A percentile compares a stretch with the other conserved stretches of the same genome.
phyloP scores from a whole-genome alignment of 2,797 vertebrate genomes.

The Cichlasoma orientale region DNA sequence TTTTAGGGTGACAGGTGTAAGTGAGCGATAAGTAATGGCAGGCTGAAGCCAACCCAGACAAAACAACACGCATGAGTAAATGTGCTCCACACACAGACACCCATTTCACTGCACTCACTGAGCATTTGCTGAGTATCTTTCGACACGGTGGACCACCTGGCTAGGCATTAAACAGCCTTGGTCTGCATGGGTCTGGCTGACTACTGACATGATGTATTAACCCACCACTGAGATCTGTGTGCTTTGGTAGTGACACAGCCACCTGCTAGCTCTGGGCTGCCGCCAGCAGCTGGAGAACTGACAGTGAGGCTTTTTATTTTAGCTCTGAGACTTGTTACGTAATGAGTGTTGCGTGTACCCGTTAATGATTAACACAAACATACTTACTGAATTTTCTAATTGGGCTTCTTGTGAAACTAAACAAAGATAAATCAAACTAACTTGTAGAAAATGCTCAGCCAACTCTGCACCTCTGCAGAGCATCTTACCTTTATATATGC shows the following conservation, averaged over 20 bases:
- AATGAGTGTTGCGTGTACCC: slow-evolving; percentile 13
- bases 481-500: neutral
- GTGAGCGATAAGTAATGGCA: slow-evolving; percentile 14
- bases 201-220: slow-evolving; percentile 57
- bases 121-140: neutral
- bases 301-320: slow-evolving; percentile 44
- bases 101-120: slow-evolving; percentile 9
- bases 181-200: slow-evolving; percentile 42
- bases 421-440: neutral
- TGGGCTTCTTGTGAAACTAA: neutral
- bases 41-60: slow-evolving; percentile 20
- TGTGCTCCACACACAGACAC: slow-evolving; percentile 21
- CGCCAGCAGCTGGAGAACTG: slow-evolving; percentile 26
- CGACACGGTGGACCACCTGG: slow-evolving; percentile 48
- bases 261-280: slow-evolving; percentile 7
- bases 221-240: slow-evolving; percentile 28
- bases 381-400: neutral
- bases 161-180: slow-evolving; percentile 16
- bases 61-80: slow-evolving; percentile 40
- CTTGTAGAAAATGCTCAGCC: neutral
- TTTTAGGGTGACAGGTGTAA: slow-evolving; percentile 43
- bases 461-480: neutral
- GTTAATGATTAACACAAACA: slow-evolving; percentile 38
- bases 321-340: slow-evolving; percentile 37
- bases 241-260: slow-evolving; percentile 36